Percentiles rank a stretch among this genome's conserved stretches.
Evolutionary conservation across 2,888 invertebrate species (phyloP).

Genomic region (Stegana nigrithorax): DNA sequence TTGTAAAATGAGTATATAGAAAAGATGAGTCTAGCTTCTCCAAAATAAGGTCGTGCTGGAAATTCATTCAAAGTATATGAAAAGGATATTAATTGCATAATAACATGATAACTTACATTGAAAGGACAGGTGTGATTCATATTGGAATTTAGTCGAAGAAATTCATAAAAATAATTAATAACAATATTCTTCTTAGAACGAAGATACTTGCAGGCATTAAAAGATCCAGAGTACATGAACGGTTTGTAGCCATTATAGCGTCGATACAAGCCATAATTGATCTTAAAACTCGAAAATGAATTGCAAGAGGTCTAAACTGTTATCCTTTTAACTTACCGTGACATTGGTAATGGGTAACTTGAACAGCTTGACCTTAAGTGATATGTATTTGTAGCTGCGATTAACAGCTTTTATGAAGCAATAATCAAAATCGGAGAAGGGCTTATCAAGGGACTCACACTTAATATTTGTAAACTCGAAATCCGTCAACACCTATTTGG

Average conservation of each 20-base stretch:
- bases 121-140: conserved; percentile 37
- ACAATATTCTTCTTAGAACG: neutral
- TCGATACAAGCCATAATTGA: conserved; percentile 23
- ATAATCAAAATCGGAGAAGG: neutral
- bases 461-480: conserved; percentile 41
- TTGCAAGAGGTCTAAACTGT: too few relatives aligned
- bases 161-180: conserved; percentile 10
- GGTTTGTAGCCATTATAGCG: conserved; percentile 34
- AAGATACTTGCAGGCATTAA: conserved; percentile 32
- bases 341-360: conserved; percentile 13
- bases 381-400: conserved; percentile 37
- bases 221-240: neutral
- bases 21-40: conserved; percentile 18
- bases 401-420: conserved; percentile 40
- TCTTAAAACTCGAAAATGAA: conserved; percentile 1
- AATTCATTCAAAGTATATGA: too few relatives aligned
- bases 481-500: neutral
- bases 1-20: conserved; percentile 7
- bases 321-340: too few relatives aligned
- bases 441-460: conserved; percentile 19
- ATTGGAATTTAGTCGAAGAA: conserved; percentile 21
- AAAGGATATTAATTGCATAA: too few relatives aligned
- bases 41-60: conserved; percentile 25
- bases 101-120: conserved; percentile 28
- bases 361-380: neutral